Conservation (phyloP, 2,888 invertebrate genomes). For the Isotomurus palustris region DNA sequence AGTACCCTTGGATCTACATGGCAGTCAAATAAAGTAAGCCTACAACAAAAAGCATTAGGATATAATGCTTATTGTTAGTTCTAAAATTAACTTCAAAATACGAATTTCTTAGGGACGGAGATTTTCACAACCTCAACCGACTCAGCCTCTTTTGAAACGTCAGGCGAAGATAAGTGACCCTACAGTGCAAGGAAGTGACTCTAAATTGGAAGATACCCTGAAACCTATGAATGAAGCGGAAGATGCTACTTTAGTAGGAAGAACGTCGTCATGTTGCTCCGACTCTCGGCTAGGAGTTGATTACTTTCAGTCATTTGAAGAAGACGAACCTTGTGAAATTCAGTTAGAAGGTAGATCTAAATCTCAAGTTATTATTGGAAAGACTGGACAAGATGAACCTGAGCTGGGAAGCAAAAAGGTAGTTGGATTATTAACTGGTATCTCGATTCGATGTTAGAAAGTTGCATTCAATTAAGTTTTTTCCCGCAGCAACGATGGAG, state of each 20-base stretch:
- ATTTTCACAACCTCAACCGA: constrained; percentile 32
- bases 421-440: too few relatives aligned
- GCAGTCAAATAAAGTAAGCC: constrained; percentile 21
- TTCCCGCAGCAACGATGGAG: constrained; percentile 23
- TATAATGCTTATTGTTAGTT: background rate
- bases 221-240: constrained; percentile 49
- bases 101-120: constrained; percentile 21
- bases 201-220: constrained; percentile 58
- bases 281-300: constrained; percentile 67
- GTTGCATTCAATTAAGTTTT: background rate
- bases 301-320: constrained; percentile 54
- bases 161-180: constrained; percentile 25
- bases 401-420: too few relatives aligned
- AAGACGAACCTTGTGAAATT: constrained; percentile 10
- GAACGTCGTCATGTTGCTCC: constrained; percentile 62
- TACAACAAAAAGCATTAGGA: too few relatives aligned
- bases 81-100: background rate
- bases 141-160: constrained; percentile 22
- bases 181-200: constrained; percentile 66
- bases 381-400: too few relatives aligned
- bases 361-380: background rate
- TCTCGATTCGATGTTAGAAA: too few relatives aligned
- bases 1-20: constrained; percentile 32
- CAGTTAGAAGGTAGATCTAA: background rate
- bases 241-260: constrained; percentile 49